Conservation (phyloP, 2,888 invertebrate genomes). For the Fragum sueziense region DNA sequence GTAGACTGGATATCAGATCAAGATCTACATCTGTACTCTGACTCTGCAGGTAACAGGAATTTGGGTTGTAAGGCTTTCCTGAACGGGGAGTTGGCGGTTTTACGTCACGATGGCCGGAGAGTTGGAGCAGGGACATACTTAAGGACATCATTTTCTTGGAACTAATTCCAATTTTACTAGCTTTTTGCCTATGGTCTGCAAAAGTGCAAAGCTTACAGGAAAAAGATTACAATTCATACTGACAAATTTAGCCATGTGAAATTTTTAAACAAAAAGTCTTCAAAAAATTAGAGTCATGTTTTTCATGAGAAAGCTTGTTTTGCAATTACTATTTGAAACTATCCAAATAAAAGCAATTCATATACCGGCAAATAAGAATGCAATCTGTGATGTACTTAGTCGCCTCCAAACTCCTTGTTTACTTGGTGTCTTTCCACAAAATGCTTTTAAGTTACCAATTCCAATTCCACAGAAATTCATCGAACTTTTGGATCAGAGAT, state of each 20-base stretch:
- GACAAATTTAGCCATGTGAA: not conserved
- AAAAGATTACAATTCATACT: not conserved
- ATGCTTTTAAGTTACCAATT: too few species aligned
- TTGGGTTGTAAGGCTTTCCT: not conserved
- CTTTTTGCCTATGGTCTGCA: not conserved
- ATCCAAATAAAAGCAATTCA: too few species aligned
- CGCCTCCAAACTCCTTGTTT: too few species aligned
- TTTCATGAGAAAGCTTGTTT: too few species aligned
- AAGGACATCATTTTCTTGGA: not conserved
- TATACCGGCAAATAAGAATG: too few species aligned
- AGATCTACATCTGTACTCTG: not conserved
- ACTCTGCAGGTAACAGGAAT: not conserved
- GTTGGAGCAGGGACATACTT: not conserved
- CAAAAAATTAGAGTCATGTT: not conserved
- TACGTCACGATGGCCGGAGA: constrained; percentile 1
- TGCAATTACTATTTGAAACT: too few species aligned
- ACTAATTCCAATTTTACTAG: not conserved
- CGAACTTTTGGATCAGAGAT: too few species aligned
- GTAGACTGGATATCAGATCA: not conserved
- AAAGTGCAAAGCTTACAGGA: not conserved
- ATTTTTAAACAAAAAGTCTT: not conserved
- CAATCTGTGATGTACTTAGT: too few species aligned
- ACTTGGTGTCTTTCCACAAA: too few species aligned
- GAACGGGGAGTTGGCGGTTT: not conserved
- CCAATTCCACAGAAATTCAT: too few species aligned